Evolutionary conservation across 1,140 invertebrate genomes (phyloP).

Genomic region (Galendromus occidentalis): DNA sequence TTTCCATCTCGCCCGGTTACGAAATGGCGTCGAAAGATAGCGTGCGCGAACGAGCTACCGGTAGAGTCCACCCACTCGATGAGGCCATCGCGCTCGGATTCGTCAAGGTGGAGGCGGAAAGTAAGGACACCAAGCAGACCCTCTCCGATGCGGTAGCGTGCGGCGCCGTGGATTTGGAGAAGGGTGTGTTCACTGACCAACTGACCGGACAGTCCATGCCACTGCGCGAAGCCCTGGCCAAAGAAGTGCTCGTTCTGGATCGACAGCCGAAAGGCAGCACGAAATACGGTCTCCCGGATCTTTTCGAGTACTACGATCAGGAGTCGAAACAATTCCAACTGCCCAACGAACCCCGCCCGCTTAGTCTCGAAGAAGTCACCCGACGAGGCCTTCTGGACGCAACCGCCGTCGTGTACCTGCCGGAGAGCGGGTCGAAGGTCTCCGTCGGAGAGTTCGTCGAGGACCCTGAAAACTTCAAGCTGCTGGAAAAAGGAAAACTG

Average conservation of each 20-base stretch:
- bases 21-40: conserved; percentile 23
- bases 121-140: conserved; percentile 10
- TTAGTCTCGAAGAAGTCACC: conserved; percentile 52
- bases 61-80: conserved; percentile 20
- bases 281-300: conserved; percentile 37
- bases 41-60: background rate
- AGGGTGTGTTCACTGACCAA: conserved; percentile 44
- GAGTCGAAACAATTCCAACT: background rate
- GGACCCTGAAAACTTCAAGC: background rate
- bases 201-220: conserved; percentile 40
- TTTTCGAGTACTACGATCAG: conserved; percentile 30
- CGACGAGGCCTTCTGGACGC: conserved; percentile 51
- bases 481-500: background rate
- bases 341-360: conserved; percentile 19
- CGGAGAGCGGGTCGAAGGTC: conserved; percentile 29
- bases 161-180: conserved; percentile 35
- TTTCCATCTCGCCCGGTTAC: conserved; percentile 14
- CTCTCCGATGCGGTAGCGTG: conserved; percentile 9
- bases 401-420: conserved; percentile 45
- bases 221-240: conserved; percentile 42
- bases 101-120: conserved; percentile 16
- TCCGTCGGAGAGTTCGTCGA: conserved; percentile 23
- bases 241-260: conserved; percentile 36
- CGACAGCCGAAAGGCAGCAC: conserved; percentile 17
- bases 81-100: conserved; percentile 45